Evolutionary conservation across 2,888 invertebrate species (phyloP), one percentile per base, ranked within the genome.

Genomic region (Heliconius hortense): DNA sequence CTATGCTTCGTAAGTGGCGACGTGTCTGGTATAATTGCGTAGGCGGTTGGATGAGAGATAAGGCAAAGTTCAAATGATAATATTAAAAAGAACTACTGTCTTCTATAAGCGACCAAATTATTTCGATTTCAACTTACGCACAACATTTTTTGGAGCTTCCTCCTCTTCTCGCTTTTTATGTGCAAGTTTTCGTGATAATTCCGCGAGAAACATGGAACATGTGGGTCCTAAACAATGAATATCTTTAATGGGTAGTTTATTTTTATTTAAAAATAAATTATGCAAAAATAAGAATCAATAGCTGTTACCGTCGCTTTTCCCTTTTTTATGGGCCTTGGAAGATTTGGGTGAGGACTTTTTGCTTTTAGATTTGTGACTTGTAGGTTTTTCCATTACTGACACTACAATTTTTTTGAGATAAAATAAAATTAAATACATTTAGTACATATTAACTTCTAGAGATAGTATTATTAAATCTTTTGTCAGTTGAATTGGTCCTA

Each of bases 141-240:
- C 86, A 78, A 93, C 83, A 81, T 90, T 90, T 75, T 76, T 86
- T 5, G 90, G 84, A 13, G 83, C 76, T 77, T 89, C 88, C 60
- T 86, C 87, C 77, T 88, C 89, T 77, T 88, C 83, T 78, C 83
- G 89, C 78, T 85, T 89, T 81, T 87, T 91, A 2, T 82, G 82
- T 8, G 88, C 88, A 75, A 92, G 81, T 82, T 88, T 92, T 82
- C 85, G 87, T 13, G 90, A 87, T 73, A 93, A 79, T 77, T 92
- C 92, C 21, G 90, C 86, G 68, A 94, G 83, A 80, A 93, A 93
- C 90, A 90, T 91, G 21, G 92, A 91, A 82, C 93, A 93, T 15
- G 90, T 87, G 70, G 91, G 89, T 48, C 92, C 93, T 93, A 77
- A 43, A 28, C 10, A 60, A 18, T 28, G 43, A 10, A 59, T 21